These are phyloP conservation scores for Hoplias malabaricus DNA, from an alignment of 2,113 vertebrate genomes.

Conservation along the genomic window DNA sequence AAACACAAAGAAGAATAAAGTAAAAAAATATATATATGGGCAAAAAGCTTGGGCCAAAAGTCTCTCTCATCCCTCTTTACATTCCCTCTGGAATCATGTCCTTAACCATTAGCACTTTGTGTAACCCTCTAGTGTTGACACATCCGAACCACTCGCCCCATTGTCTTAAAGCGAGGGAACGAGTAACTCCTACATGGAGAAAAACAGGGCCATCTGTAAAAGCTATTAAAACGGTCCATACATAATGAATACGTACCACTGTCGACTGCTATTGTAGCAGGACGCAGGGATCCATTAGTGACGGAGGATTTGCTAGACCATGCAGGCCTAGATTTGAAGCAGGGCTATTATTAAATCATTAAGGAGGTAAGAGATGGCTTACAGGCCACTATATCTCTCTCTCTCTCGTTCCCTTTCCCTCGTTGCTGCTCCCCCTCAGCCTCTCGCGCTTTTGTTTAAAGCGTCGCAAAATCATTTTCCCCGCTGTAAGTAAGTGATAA, in stretches of 20 bases:
- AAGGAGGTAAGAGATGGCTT: conserved; percentile 59
- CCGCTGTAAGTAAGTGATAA: neutral
- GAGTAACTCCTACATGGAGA: conserved; percentile 66
- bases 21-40: no score
- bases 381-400: conserved; percentile 23
- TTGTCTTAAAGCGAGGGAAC: conserved; percentile 32
- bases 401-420: neutral
- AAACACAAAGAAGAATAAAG: no score
- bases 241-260: conserved; percentile 75
- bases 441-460: neutral
- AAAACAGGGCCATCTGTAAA: conserved; percentile 66
- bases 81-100: conserved; percentile 29
- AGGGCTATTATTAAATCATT: conserved; percentile 76
- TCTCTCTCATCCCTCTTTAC: neutral
- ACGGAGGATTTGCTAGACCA: conserved; percentile 67
- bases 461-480: neutral
- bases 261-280: conserved; percentile 68
- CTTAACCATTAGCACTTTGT: conserved; percentile 38
- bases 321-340: conserved; percentile 72
- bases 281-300: conserved; percentile 69
- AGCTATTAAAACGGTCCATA: conserved; percentile 72
- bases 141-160: neutral
- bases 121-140: conserved; percentile 16
- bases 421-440: neutral
- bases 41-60: neutral